These are phyloP conservation scores for Anarrhichthys ocellatus DNA, from an alignment of 2,113 vertebrate species.

Conservation along the genomic window DNA sequence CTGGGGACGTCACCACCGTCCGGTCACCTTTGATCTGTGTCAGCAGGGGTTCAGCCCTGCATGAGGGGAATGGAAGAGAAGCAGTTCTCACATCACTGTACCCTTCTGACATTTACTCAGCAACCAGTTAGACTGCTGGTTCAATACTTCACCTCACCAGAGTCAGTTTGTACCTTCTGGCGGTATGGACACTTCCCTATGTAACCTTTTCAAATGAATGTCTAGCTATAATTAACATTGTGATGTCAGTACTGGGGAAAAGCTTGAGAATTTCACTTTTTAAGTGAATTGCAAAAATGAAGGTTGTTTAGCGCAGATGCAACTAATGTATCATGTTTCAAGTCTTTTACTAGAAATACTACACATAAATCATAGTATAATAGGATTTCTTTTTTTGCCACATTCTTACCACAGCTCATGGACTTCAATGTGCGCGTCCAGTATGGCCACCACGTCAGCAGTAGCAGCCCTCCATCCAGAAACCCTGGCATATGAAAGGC, in stretches of 20 bases:
- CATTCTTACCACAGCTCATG: slow-evolving; percentile 75
- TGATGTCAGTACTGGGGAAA: not conserved
- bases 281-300: no score
- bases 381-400: not conserved
- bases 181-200: not conserved
- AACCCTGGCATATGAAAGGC: slow-evolving; percentile 75
- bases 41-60: slow-evolving; percentile 81
- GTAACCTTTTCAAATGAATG: not conserved
- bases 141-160: not conserved
- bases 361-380: not conserved
- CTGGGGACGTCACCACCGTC: slow-evolving; percentile 75
- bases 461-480: slow-evolving; percentile 79
- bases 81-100: not conserved
- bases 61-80: not conserved
- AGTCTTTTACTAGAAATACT: not conserved
- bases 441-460: slow-evolving; percentile 84
- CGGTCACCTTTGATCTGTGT: slow-evolving; percentile 78
- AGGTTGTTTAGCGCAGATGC: not conserved
- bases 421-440: slow-evolving; percentile 87
- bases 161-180: not conserved
- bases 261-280: no score
- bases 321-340: not conserved
- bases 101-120: not conserved
- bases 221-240: not conserved
- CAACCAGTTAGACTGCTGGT: not conserved